phyloP scores from a whole-genome alignment of 2,888 invertebrate genomes.

The Gonocerus acuteangulatus region DNA sequence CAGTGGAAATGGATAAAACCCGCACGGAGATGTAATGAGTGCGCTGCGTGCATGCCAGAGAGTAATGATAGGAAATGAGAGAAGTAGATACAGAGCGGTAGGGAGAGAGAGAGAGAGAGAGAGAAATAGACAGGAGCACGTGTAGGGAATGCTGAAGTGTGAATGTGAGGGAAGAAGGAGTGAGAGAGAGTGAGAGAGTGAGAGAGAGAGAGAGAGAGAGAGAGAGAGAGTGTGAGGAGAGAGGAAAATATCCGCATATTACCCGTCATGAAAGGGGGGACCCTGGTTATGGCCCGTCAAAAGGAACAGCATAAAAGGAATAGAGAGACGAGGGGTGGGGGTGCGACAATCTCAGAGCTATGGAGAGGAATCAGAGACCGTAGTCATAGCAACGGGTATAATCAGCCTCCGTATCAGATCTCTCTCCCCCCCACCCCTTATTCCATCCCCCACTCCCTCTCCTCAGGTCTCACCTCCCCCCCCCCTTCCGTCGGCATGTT shows the following conservation, averaged over 20 bases:
- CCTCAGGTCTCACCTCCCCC: no score
- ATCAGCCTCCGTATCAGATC: no score
- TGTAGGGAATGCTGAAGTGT: not conserved
- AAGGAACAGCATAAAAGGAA: not conserved
- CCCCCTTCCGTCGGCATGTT: no score
- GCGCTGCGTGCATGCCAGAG: no score
- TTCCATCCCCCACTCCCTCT: no score
- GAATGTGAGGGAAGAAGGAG: not conserved
- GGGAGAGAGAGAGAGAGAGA: not conserved
- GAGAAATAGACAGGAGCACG: conserved; percentile 2
- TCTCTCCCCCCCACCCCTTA: no score
- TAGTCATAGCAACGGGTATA: no score
- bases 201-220: not conserved
- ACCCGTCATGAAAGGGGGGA: conserved; percentile 10
- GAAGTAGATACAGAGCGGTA: no score
- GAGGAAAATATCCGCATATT: conserved; percentile 14
- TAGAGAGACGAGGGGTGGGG: not conserved
- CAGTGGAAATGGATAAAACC: no score
- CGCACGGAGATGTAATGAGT: no score
- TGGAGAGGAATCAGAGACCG: not conserved
- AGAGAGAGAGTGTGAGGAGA: not conserved
- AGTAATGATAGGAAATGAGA: no score
- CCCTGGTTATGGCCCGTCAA: not conserved
- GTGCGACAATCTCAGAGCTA: conserved; percentile 6
- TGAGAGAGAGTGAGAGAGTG: not conserved